Evolutionary conservation across 2,888 invertebrate species (phyloP).

Genomic region (Nomada ruficornis): DNA sequence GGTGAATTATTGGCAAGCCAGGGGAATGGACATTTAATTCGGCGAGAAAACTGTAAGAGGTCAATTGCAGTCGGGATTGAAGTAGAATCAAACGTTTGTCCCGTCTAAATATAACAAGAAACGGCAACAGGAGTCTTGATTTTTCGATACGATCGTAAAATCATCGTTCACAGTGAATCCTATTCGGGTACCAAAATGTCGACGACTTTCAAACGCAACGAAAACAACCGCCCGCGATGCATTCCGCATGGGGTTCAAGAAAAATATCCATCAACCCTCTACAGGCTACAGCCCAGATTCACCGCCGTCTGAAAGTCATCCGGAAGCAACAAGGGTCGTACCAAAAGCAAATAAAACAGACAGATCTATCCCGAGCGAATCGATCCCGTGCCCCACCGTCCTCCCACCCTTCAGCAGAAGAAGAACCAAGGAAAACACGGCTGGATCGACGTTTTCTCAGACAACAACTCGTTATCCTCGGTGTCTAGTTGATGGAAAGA

Average conservation of each 20-base stretch:
- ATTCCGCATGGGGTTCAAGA: too few species aligned
- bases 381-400: slow-evolving; percentile 22
- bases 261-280: too few species aligned
- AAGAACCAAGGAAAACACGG: slow-evolving; percentile 18
- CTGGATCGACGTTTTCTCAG: slow-evolving; percentile 43
- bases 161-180: too few species aligned
- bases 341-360: slow-evolving; percentile 16
- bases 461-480: slow-evolving; percentile 37
- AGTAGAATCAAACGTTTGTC: not conserved
- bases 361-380: slow-evolving; percentile 4
- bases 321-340: slow-evolving; percentile 14
- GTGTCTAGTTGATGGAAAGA: not conserved
- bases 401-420: not conserved
- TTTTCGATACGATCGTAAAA: too few species aligned
- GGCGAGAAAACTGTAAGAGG: not conserved
- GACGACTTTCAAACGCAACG: too few species aligned
- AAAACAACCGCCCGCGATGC: too few species aligned
- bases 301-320: not conserved
- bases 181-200: too few species aligned
- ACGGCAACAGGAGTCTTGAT: too few species aligned
- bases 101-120: too few species aligned
- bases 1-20: not conserved
- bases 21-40: too few species aligned
- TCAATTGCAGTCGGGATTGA: not conserved
- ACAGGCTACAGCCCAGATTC: too few species aligned